Base-by-base conservation (phyloP, 1,140 invertebrate genomes). In the Gryllus bimaculatus region DNA sequence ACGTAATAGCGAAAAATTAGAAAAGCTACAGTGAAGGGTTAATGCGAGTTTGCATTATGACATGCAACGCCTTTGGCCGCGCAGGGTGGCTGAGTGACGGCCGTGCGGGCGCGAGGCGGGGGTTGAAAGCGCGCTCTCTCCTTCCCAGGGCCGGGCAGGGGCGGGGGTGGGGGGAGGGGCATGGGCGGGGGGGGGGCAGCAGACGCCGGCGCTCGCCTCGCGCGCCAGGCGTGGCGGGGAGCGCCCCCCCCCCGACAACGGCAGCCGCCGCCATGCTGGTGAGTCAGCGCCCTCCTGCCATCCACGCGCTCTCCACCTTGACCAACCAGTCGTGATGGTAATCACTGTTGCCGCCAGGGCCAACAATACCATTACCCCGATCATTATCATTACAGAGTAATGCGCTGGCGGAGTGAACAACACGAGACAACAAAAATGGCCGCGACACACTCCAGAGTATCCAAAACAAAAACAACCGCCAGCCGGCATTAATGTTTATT, bases 301-400 rank as follows among this genome's bases (percentile, higher is more conserved):
- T 54, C 54, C 54, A 66, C 7, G 54, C 39, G 75, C 39, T 47
- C n/a, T 47, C 75, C 47, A 47, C 75, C 39, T 76, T 76, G 75
- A n/a, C 75, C 7, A 76, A 47, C 75, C 75, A 47, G 75, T 76
- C 15, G 48, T 8, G 76, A 77, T 77, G 48, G n/a, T 77, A 77
- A 49, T 77, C 76, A 8, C 48, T 20, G 47, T 49, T 48, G 18
- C 76, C 48, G 12, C 13, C 48, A 77, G 76, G 76, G 18, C 18
- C 76, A 77, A 77, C 76, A 48, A 47, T 77, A 77, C 76, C 47
- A 77, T 77, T 77, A 77, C 3, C 76, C 18, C 48, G 76, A 77
- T 77, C 76, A 77, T 77, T 77, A 77, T 77, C 76, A 77, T 54
- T 54, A 26, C 47, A 20, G 48, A 77, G 48, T 77, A 47, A 77